Conservation (phyloP, 2,888 invertebrate species). For the Hypomecis atomaria region DNA sequence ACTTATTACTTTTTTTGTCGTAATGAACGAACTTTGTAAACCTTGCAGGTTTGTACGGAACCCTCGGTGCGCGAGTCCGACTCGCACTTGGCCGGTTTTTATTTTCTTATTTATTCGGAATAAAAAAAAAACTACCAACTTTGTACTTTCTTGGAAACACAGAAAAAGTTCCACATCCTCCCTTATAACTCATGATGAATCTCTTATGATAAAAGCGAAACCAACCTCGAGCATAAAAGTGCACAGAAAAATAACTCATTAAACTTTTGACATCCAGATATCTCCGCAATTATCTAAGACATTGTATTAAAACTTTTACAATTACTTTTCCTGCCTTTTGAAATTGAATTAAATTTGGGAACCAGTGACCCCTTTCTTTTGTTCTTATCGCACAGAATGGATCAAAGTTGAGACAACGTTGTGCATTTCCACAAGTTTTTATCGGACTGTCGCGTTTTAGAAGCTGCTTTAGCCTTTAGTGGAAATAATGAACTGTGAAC, state of each 20-base stretch:
- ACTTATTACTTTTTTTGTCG: no score
- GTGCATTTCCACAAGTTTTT: constrained; percentile 25
- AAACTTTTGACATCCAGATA: constrained; percentile 34
- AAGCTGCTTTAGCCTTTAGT: not conserved
- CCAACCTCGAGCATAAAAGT: constrained; percentile 9
- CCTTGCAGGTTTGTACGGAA: no score
- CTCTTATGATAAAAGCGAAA: constrained; percentile 1
- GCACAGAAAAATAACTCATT: constrained; percentile 31
- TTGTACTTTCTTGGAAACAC: no score
- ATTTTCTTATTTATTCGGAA: no score
- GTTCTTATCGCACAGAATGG: constrained; percentile 25
- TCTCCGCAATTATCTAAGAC: constrained; percentile 34
- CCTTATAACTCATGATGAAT: constrained; percentile 1
- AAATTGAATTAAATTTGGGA: constrained; percentile 36
- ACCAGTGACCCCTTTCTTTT: constrained; percentile 30
- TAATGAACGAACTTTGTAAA: no score
- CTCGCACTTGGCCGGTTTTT: no score
- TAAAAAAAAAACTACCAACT: no score
- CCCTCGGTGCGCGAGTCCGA: no score
- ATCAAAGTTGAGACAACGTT: constrained; percentile 24
- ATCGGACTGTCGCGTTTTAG: constrained; percentile 1
- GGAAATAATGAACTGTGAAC: no score
- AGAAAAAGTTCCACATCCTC: not conserved
- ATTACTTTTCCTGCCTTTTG: constrained; percentile 34
- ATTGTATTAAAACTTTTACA: constrained; percentile 35